Percentiles rank a stretch among this genome's conserved stretches.
phyloP scores from a whole-genome alignment of 2,888 invertebrate species.

The Amiota mariae region DNA sequence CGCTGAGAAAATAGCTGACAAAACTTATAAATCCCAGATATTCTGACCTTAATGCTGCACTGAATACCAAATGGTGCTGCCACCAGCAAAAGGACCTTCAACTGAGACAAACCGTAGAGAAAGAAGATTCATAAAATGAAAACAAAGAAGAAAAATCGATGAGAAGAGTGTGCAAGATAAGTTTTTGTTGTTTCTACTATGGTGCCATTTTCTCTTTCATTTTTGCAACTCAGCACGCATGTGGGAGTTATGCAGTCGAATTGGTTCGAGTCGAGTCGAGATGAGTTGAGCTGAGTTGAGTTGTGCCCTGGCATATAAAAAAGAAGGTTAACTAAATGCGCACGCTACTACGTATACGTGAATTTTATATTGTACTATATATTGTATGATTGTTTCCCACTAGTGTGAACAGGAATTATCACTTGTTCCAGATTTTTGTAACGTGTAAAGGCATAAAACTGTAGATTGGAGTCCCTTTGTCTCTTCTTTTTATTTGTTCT shows the following conservation, averaged over 20 bases:
- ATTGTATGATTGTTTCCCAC: no score
- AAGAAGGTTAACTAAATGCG: constrained; percentile 28
- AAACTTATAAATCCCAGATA: constrained; percentile 68
- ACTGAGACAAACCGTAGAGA: constrained; percentile 48
- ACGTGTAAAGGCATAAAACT: no score
- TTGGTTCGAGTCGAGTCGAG: constrained; percentile 4
- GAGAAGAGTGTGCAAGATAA: constrained; percentile 54
- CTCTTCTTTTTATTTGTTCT: no score
- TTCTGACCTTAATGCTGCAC: constrained; percentile 69
- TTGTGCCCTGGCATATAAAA: not conserved
- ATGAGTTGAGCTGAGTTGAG: not conserved
- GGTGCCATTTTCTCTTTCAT: constrained; percentile 8
- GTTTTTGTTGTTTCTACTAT: constrained; percentile 42
- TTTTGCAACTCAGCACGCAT: constrained; percentile 19
- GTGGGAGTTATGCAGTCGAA: constrained; percentile 10
- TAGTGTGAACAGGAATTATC: no score
- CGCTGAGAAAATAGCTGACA: constrained; percentile 55
- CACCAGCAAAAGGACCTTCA: constrained; percentile 46
- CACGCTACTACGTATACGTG: not conserved
- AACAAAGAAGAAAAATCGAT: constrained; percentile 56
- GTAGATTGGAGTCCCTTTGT: no score
- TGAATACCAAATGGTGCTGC: constrained; percentile 65
- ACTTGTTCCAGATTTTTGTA: no score
- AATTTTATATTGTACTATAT: not conserved
- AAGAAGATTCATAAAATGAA: constrained; percentile 32